A percentile compares a stretch with the other conserved stretches of the same genome.
Evolutionary conservation across 2,888 invertebrate species (phyloP).

Genomic region (Helobdella robusta): DNA sequence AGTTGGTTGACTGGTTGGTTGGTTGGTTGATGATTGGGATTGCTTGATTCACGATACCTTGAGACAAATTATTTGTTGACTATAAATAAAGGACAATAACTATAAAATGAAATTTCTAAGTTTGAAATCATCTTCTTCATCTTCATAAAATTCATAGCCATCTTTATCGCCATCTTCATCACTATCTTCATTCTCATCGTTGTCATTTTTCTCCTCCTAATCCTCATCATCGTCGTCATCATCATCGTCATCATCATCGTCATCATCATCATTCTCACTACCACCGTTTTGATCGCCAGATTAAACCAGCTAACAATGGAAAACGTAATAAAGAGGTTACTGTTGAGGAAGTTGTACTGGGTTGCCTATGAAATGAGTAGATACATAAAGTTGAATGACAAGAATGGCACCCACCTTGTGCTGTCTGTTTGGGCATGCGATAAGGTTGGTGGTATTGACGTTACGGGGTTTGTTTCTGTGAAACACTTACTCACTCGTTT

Average conservation of each 20-base stretch:
- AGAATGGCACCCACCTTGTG: conserved; percentile 70
- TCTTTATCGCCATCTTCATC: too few species aligned
- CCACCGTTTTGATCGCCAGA: conserved; percentile 35
- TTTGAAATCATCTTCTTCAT: background rate
- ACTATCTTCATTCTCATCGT: background rate
- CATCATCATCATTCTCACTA: conserved; percentile 13
- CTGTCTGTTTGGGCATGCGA: conserved; percentile 92
- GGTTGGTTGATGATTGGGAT: too few species aligned
- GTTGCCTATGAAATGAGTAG: conserved; percentile 80
- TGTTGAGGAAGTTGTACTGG: conserved; percentile 76
- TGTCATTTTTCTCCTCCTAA: background rate
- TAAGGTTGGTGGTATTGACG: conserved; percentile 71
- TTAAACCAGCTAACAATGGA: conserved; percentile 58
- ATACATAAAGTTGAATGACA: conserved; percentile 72
- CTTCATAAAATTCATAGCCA: background rate
- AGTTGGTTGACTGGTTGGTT: too few species aligned
- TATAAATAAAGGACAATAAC: too few species aligned
- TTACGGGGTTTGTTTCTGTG: too few species aligned
- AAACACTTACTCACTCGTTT: too few species aligned
- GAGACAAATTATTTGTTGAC: too few species aligned
- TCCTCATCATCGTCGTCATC: background rate
- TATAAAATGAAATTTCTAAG: background rate
- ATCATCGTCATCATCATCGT: background rate
- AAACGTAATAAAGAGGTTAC: conserved; percentile 73
- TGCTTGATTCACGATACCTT: too few species aligned